These are phyloP conservation scores for Myotis vivesi DNA, from an alignment of 2,797 vertebrate species.

Conservation along the genomic window DNA sequence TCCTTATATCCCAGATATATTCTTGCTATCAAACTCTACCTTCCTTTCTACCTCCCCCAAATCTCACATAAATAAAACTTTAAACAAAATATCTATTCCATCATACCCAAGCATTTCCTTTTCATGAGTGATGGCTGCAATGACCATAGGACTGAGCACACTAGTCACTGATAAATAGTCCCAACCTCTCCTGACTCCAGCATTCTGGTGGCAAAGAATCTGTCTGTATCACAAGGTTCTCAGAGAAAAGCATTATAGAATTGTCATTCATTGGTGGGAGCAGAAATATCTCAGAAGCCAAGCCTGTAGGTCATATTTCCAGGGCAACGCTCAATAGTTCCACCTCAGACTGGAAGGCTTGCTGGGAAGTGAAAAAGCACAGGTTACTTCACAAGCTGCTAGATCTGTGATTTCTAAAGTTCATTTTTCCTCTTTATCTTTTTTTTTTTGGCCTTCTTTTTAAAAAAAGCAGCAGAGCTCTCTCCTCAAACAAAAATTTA, in stretches of 20 bases:
- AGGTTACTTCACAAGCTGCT: conserved; percentile 35
- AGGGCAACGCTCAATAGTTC: neutral
- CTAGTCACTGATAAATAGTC: neutral
- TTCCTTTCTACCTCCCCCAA: neutral
- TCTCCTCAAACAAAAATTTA: conserved; percentile 36
- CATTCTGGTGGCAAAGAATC: neutral
- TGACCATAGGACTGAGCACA: neutral
- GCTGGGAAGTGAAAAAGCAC: conserved; percentile 11
- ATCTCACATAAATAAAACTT: conserved; percentile 30
- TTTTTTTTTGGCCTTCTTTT: neutral
- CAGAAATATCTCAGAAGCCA: conserved; percentile 11
- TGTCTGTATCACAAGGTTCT: neutral
- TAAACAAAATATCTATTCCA: conserved; percentile 14
- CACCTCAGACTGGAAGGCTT: neutral
- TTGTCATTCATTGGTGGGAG: conserved; percentile 38
- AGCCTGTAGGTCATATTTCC: conserved; percentile 42
- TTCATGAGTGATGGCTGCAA: neutral
- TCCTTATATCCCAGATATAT: neutral
- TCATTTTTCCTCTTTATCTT: conserved; percentile 46
- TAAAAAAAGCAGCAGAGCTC: neutral
- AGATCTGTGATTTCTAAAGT: conserved; percentile 45
- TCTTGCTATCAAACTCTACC: neutral
- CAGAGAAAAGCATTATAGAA: neutral
- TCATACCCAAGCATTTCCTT: neutral
- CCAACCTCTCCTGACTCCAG: neutral